A percentile compares a stretch with the other conserved stretches of the same genome.
phyloP scores from a whole-genome alignment of 2,888 invertebrate genomes.

The Perithous albicinctus region DNA sequence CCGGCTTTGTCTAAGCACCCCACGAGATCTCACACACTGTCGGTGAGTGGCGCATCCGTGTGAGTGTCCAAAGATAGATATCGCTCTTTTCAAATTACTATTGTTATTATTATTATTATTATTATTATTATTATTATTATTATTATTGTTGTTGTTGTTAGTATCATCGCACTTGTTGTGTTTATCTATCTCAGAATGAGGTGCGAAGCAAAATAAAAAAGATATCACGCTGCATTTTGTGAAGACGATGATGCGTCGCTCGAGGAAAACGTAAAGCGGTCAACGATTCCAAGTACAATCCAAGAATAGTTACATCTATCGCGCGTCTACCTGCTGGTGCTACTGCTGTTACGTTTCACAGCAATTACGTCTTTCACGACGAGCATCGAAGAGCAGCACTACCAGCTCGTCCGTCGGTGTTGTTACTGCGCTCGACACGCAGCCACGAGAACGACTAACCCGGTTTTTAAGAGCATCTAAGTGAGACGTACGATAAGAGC shows the following conservation, averaged over 20 bases:
- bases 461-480: constrained; percentile 64
- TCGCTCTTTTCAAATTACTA: no score
- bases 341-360: constrained; percentile 58
- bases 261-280: constrained; percentile 54
- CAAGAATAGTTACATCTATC: constrained; percentile 60
- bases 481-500: constrained; percentile 63
- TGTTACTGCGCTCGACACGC: constrained; percentile 28
- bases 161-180: constrained; percentile 5
- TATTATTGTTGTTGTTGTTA: constrained; percentile 29
- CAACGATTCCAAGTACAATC: constrained; percentile 56
- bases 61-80: no score
- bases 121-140: no score
- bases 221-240: constrained; percentile 17
- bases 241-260: constrained; percentile 1
- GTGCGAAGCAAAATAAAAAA: neutral
- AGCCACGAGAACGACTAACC: constrained; percentile 63
- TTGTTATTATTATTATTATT: no score
- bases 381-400: constrained; percentile 15
- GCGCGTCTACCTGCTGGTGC: constrained; percentile 41
- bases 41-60: no score
- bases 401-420: constrained; percentile 7
- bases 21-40: no score
- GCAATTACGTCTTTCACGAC: constrained; percentile 57
- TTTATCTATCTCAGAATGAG: neutral
- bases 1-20: no score